A percentile compares a stretch with the other conserved stretches of the same genome.
phyloP scores from a whole-genome alignment of 2,113 vertebrate genomes.

The Caracal caracal region DNA sequence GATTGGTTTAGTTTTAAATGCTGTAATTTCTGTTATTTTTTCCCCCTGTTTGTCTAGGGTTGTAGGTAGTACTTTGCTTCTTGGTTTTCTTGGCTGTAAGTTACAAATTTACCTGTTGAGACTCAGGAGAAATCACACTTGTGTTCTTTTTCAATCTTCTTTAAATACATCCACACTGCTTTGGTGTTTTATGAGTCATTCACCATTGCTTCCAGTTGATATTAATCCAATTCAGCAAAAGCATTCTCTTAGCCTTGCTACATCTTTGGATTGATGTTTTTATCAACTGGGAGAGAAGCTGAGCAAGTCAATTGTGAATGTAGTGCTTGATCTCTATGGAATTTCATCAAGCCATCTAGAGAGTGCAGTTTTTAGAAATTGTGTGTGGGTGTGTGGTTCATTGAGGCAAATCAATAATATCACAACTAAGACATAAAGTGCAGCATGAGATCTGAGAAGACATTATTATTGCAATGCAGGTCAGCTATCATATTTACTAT shows the following conservation, averaged over 20 bases:
- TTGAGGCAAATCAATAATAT: conserved; percentile 15
- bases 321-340: not conserved
- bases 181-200: conserved; percentile 37
- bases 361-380: conserved; percentile 52
- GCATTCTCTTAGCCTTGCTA: not conserved
- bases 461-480: conserved; percentile 49
- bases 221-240: not conserved
- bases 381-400: not conserved
- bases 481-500: conserved; percentile 35
- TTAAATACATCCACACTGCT: not conserved
- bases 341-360: conserved; percentile 33
- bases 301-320: conserved; percentile 29
- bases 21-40: conserved; percentile 60
- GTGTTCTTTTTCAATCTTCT: conserved; percentile 42
- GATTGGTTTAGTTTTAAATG: conserved; percentile 60
- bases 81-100: conserved; percentile 28
- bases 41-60: conserved; percentile 24
- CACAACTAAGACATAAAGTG: conserved; percentile 40
- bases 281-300: not conserved
- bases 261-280: not conserved
- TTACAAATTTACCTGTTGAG: conserved; percentile 45
- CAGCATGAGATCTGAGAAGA: conserved; percentile 17
- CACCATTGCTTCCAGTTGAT: not conserved
- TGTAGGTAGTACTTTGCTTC: conserved; percentile 55
- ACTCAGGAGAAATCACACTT: conserved; percentile 12